Base-by-base conservation (phyloP, 1,140 invertebrate genomes). In the Procambarus virginalis region DNA sequence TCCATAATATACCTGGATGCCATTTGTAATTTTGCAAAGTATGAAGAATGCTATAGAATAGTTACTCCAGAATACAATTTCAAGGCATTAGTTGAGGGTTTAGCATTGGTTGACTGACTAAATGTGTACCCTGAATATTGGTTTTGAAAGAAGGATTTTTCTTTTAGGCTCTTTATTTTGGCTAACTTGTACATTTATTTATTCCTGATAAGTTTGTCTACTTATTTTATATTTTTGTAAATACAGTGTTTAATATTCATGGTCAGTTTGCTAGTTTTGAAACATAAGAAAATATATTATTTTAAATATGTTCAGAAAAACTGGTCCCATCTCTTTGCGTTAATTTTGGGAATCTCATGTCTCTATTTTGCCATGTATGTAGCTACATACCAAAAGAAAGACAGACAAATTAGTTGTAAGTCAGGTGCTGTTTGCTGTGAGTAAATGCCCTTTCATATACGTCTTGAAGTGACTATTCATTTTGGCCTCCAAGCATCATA, bases 141-240 rank as follows among this genome's bases (percentile, higher is more conserved):
- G 5, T 73, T 5, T 73, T 73, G 68, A 73, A 22, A 73, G 22
- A 34, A 73, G 22, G 68, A 73, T 73, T 73, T 5, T 68, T 68
- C 20, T 34, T 73, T 10, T 10, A 68, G 20, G n/a, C 22, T 12
- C 6, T 2, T 34, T 73, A 73, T 34, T 73, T 68, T 68, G 45
- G 80, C 58, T 64, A 82, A 45, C 80, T n/a, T 68, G 60, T 60
- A 82, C 34, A 45, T 81, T 68, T 68, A 82, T 82, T 68, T 68
- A 68, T 82, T 81, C 5, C 46, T 81, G 79, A 60, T 20, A 60
- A 45, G 58, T 81, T 81, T 81, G 79, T 81, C 45, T 82, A 68
- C 58, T 82, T 82, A 82, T 82, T 64, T 82, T 82, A 45, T 82
- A 68, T 82, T 82, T 82, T 82, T 82, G 80, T 82, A 82, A 51